Percentiles rank a stretch among this genome's conserved stretches.
phyloP scores from a whole-genome alignment of 1,140 invertebrate genomes.

The Drosophila varians region DNA sequence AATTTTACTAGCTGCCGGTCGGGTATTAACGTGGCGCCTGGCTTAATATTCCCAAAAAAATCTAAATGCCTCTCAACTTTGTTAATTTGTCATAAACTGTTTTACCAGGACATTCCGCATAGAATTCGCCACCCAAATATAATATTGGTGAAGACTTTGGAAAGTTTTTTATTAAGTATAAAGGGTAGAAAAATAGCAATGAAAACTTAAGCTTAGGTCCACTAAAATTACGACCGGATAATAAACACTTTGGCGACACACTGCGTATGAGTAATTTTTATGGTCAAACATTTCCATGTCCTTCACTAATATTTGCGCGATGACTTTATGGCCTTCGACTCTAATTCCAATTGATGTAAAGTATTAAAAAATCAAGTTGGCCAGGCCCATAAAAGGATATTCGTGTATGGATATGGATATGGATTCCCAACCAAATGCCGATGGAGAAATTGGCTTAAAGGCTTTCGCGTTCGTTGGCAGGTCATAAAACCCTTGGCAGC shows the following conservation, averaged over 20 bases:
- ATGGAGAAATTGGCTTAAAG: slow-evolving; percentile 51
- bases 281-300: neutral
- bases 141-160: neutral
- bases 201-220: too few species aligned
- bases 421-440: slow-evolving; percentile 16
- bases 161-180: neutral
- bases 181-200: neutral
- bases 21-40: slow-evolving; percentile 2
- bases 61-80: neutral
- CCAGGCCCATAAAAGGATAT: slow-evolving; percentile 38
- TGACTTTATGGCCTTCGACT: slow-evolving; percentile 19
- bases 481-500: slow-evolving; percentile 69
- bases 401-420: slow-evolving; percentile 7
- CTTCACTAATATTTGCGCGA: slow-evolving; percentile 16
- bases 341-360: slow-evolving; percentile 26
- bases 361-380: slow-evolving; percentile 39
- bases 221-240: neutral
- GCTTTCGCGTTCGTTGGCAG: slow-evolving; percentile 45
- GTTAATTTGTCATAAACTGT: slow-evolving; percentile 1
- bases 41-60: neutral
- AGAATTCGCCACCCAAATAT: neutral
- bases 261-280: neutral
- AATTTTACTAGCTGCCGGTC: slow-evolving; percentile 54
- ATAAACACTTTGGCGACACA: neutral
- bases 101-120: neutral